Percentiles rank a stretch among this genome's conserved stretches.
Conservation (phyloP, 2,113 vertebrate species). For the Madoqua kirkii region DNA sequence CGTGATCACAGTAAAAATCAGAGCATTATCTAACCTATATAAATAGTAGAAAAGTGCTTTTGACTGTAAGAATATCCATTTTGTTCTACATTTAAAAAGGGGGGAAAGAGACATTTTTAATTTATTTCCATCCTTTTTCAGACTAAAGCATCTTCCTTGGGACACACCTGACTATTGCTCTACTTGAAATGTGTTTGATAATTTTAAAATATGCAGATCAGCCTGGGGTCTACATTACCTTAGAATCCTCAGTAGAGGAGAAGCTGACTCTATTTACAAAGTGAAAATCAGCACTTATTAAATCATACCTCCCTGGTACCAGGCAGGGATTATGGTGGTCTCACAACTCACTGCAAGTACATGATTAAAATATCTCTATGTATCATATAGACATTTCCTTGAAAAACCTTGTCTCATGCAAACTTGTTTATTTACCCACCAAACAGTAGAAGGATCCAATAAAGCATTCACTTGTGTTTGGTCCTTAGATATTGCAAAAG, state of each 20-base stretch:
- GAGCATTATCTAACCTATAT: not conserved
- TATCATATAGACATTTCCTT: constrained; percentile 10
- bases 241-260: constrained; percentile 42
- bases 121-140: constrained; percentile 20
- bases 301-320: constrained; percentile 58
- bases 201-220: constrained; percentile 72
- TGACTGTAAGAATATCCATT: not conserved
- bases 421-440: not conserved
- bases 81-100: not conserved
- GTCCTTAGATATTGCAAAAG: not conserved
- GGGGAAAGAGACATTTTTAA: constrained; percentile 14
- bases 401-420: not conserved
- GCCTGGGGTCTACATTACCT: constrained; percentile 59
- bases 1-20: not conserved
- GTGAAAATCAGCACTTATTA: constrained; percentile 67
- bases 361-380: constrained; percentile 7
- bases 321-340: constrained; percentile 44
- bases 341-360: constrained; percentile 11
- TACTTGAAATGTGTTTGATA: constrained; percentile 49
- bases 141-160: constrained; percentile 16
- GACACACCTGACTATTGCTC: constrained; percentile 36
- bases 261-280: constrained; percentile 70
- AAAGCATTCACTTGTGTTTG: not conserved
- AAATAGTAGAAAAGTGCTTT: not conserved
- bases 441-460: not conserved